Evolutionary conservation across 2,797 vertebrate species (phyloP), one percentile per base, ranked within the genome.

Genomic region (Delichon dasypus): DNA sequence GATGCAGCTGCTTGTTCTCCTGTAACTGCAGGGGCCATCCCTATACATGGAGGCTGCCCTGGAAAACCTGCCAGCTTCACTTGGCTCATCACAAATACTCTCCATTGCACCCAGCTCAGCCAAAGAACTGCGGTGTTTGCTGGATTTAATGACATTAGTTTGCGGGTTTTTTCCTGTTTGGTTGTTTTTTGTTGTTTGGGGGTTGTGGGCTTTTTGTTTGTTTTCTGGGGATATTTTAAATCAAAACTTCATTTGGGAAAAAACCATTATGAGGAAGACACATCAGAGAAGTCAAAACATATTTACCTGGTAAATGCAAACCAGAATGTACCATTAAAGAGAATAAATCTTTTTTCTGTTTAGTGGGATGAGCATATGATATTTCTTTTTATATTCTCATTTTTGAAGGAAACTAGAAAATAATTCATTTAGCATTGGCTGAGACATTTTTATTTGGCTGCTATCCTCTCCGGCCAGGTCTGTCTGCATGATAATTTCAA

Each of bases 401-500:
- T 95, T 92, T 82, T 13, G 50, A 66, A 66, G 26, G 36, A 44
- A 85, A 70, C 11, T 5, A 30, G 60, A 64, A 48, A 25, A n/a
- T 30, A 80, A 73, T 76, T 83, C 26, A 57, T 91, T 89, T 71
- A 74, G 15, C 57, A 60, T 19, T 83, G 72, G 27, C 72, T 78
- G 32, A 88, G 53, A 60, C 5, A 15, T 76, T 89, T 93, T 83
- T 76, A 67, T 74, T 89, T 89, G 42, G 26, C 29, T 18, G 8
- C 85, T 62, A 53, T 61, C 29, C 13, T 64, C 53, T 79, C 79
- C 65, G 55, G 13, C 45, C 53, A 76, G 40, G 13, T 87, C 84
- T 58, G 26, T 90, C 85, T 82, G 64, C 42, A 55, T 50, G 36
- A 64, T 71, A 57, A 86, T 93, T 94, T 94, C 30, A 10, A 82